Base-by-base conservation (phyloP, 2,797 vertebrate genomes). In the Danio aesculapii region DNA sequence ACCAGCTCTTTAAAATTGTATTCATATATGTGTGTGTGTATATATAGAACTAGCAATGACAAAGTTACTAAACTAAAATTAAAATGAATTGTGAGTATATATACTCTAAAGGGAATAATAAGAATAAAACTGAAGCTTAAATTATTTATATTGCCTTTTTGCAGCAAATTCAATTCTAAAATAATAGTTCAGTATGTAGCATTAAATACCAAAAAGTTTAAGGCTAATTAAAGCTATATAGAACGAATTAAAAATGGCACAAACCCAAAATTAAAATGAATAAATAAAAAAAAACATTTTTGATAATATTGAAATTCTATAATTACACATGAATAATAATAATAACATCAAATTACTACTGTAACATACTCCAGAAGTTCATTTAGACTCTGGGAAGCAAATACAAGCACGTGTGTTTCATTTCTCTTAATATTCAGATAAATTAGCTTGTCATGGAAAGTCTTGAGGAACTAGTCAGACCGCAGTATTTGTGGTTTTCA, bases 391-490 rank as follows among this genome's bases (percentile, higher is more conserved):
- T 19, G 41, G 0, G 12, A 13, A 21, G 11, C 66, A 67, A 39
- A 41, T 50, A n/a, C 58, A 50, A 84, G 82, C 87, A 30, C 86
- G 77, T 80, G 84, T 62, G n/a, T 88, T 80, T 86, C 0, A 53
- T 41, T 67, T 74, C 41, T 82, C 77, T 73, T 41, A 57, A 50
- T 67, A 52, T 83, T 55, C 39, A 4, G 43, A 66, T 17, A 16
- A 52, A 30, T 21, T 17, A 19, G 11, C 41, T n/a, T 63, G 17
- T 30, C 55, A 2, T n/a, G 46, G 19, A 69, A 69, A 58, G 8
- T 59, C 19, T 13, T 11, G 5, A 77, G 30, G n/a, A 57, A 14
- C 21, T 76, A 6, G 46, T 68, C 16, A 39, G 4, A 16, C 62
- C 2, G 2, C 19, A 13, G 55, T 59, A 17, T 9, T n/a, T 59